A percentile compares a stretch with the other conserved stretches of the same genome.
Conservation (phyloP, 2,113 vertebrate genomes). For the Cottus gobio region DNA sequence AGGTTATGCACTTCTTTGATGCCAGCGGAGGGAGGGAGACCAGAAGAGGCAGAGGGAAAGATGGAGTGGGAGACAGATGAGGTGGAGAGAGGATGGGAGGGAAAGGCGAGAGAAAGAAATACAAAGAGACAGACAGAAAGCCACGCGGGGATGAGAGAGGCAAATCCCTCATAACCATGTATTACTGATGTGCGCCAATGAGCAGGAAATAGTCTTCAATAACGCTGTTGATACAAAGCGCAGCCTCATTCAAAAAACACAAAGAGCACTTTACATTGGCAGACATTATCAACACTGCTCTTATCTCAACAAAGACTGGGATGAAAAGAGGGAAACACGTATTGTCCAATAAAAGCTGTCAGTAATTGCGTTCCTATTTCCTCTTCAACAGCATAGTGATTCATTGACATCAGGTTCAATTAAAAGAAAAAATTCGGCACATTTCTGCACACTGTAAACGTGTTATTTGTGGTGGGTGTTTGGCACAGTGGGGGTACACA, state of each 20-base stretch:
- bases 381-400: slow-evolving; percentile 28
- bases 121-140: slow-evolving; percentile 61
- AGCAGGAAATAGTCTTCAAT: slow-evolving; percentile 56
- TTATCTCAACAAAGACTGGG: slow-evolving; percentile 40
- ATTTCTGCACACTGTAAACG: not conserved
- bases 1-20: slow-evolving; percentile 74
- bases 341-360: slow-evolving; percentile 39
- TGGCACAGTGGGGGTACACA: slow-evolving; percentile 3
- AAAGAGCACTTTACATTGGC: slow-evolving; percentile 59
- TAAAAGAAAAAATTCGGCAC: slow-evolving; percentile 8
- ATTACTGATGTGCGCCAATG: slow-evolving; percentile 60
- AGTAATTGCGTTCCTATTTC: slow-evolving; percentile 28
- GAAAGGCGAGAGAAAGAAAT: slow-evolving; percentile 45
- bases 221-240: slow-evolving; percentile 58
- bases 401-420: slow-evolving; percentile 34
- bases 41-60: slow-evolving; percentile 19
- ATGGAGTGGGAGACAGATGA: slow-evolving; percentile 12
- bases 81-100: slow-evolving; percentile 21
- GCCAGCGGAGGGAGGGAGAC: slow-evolving; percentile 41
- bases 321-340: slow-evolving; percentile 25
- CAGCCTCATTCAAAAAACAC: slow-evolving; percentile 47
- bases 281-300: slow-evolving; percentile 51
- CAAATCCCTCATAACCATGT: slow-evolving; percentile 58
- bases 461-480: slow-evolving; percentile 2
- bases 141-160: slow-evolving; percentile 28